Evolutionary conservation across 2,797 vertebrate species (phyloP), one percentile per base, ranked within the genome.

Genomic region (Anolis apletophallus): DNA sequence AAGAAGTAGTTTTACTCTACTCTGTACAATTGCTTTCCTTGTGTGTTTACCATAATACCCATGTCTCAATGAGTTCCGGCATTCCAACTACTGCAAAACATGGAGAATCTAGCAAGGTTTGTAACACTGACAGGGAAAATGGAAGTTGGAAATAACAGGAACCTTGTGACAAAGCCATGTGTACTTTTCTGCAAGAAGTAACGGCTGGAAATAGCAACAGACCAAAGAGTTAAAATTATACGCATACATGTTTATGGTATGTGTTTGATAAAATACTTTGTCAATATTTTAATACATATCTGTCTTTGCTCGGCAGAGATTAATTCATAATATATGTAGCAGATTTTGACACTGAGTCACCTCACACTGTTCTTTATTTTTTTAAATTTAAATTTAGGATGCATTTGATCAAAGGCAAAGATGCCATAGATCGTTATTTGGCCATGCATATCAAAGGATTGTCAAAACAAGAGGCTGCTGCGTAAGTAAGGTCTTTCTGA

Each of bases 331-430:
- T 92, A 83, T 75, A 90, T 95, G 93, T 90, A 75, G 90, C 87
- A 92, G 94, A 87, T 94, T 92, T 93, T 91, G 92, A 16, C 80
- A 90, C 90, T 93, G 86, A 86, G 50, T 59, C 91, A 94, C 87
- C 87, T 90, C 88, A 91, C 87, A 76, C 87, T 92, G 61, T 94
- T 91, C 92, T 94, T 94, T 94, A 92, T 89, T 94, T 95, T 94
- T 95, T 95, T 94, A 94, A 23, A 89, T 94, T 95, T 95, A 94
- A 93, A 96, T 95, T 96, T 95, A 97, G 96, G 92, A 92, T 95
- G 95, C 95, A 95, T 75, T 81, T 97, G 96, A 96, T 97, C 95
- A 97, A 96, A 97, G 96, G 95, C 91, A 96, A 95, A 95, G 93
- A 93, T 90, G 95, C 93, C 95, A 95, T 96, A 93, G 97, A 97